Base-by-base conservation (phyloP, 2,888 invertebrate species). In the Cepaea hortensis region DNA sequence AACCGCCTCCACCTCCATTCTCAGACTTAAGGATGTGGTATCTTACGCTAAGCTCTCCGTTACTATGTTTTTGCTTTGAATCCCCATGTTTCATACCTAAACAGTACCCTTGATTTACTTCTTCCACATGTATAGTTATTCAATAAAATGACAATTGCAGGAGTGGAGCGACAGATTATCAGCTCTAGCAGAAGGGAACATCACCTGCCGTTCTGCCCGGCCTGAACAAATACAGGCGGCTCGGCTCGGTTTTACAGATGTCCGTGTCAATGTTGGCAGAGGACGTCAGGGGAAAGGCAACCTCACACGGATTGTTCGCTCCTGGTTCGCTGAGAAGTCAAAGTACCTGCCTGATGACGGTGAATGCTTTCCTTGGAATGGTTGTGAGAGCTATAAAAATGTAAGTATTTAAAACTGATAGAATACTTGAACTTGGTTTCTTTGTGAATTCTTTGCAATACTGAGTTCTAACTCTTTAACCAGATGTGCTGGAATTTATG, bases 251-350 rank as follows among this genome's bases (percentile, higher is more conserved):
- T 55, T 55, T 3, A 35, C 35, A 35, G 35, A 35, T 1, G 55
- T 6, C 55, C 18, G 46, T 48, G 83, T 83, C 35, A 83, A 83
- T n/a, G 83, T 83, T 2, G 83, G 83, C 72, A 72, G 83, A 6
- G 23, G 55, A 35, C n/a, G 73, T 20, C 73, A 55, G 23, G 20
- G 20, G 15, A 23, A 9, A 0, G 23, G 46, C 3, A 72, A 23
- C 11, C 55, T 83, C 13, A 11, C 73, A n/a, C 50, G n/a, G 83
- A 73, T 83, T 23, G 46, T 73, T 3, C 11, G 20, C 55, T 2
- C 6, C 15, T 83, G 83, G 83, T 83, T 73, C 35, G n/a, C 15
- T n/a, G 73, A 83, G 46, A 83, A n/a, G 35, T 9, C 13, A n/a
- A n/a, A 18, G 61, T 83, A 61, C 35, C 61, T 83, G 9, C 73